Base-by-base conservation (phyloP, 2,797 vertebrate genomes). In the Scomberomorus guttatus region DNA sequence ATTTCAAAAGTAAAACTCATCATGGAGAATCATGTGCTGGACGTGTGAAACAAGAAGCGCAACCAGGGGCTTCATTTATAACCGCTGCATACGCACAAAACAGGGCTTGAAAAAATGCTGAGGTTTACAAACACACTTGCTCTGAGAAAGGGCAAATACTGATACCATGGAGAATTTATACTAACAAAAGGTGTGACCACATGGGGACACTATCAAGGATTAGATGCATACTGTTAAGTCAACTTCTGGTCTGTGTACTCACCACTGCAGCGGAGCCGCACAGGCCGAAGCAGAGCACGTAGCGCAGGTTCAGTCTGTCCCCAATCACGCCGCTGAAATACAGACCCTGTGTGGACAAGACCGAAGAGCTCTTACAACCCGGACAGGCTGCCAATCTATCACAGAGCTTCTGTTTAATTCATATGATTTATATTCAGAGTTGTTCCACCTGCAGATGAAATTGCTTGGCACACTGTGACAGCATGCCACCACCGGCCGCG, bases 181-280 rank as follows among this genome's bases (percentile, higher is more conserved):
- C 24, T 6, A 6, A 50, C 13, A 32, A 25, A 34, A 48, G 13
- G n/a, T n/a, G 37, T 0, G 42, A 27, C 39, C 51, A 39, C 1
- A 44, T 29, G 4, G 20, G 20, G 11, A 44, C 27, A 20, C 15
- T 10, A 15, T 29, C 3, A 4, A 44, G 13, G 17, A 79, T 22
- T 12, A 61, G 20, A 29, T 3, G 46, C 6, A 9, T 1, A 27
- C 0, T 5, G 39, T 42, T 15, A 1, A 9, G 18, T 18, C 0
- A 54, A 5, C 13, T 9, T 8, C 5, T 13, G 5, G 13, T 15
- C n/a, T 14, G 5, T 5, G 37, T 3, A 93, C 97, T 95, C 90
- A 99, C 98, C 96, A 98, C 97, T 1, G 95, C 61, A 11, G 98
- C 98, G 46, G 98, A 99, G 24, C 97, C 98, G 66, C 98, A 99